Conservation (phyloP, 2,888 invertebrate species). For the Amorpha juglandis region DNA sequence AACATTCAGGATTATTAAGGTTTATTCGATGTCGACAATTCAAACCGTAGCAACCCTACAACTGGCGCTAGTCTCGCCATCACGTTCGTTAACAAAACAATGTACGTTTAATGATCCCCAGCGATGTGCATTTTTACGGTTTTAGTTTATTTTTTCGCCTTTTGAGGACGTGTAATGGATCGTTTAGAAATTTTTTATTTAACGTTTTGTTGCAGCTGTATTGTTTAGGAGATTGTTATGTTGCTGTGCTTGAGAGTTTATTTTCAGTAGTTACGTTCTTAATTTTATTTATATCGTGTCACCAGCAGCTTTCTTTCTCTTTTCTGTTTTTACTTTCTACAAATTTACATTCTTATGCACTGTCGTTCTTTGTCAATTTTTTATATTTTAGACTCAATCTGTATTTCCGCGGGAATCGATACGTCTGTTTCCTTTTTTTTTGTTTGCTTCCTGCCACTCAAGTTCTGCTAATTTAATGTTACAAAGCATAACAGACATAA, state of each 20-base stretch:
- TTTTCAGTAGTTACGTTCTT: background rate
- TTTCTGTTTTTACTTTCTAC: too few relatives aligned
- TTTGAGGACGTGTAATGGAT: slow-evolving; percentile 6
- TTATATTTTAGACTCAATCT: too few relatives aligned
- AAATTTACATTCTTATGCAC: too few relatives aligned
- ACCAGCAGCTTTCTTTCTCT: too few relatives aligned
- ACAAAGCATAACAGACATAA: background rate
- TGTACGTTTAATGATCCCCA: slow-evolving; percentile 29
- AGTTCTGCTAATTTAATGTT: too few relatives aligned
- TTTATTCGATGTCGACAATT: background rate
- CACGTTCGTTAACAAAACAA: slow-evolving; percentile 33
- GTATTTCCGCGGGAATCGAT: too few relatives aligned
- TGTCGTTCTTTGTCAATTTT: too few relatives aligned
- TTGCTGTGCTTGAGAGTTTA: background rate
- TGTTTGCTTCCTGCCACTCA: too few relatives aligned
- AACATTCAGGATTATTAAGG: background rate
- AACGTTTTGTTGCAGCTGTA: background rate
- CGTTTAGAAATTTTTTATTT: background rate
- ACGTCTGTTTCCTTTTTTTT: too few relatives aligned
- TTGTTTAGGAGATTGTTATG: background rate
- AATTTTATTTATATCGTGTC: background rate
- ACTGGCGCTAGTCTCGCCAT: slow-evolving; percentile 21
- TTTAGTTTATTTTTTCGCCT: background rate
- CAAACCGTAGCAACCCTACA: background rate
- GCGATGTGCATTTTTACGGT: slow-evolving; percentile 29